Evolutionary conservation across 1,140 invertebrate genomes (phyloP).

Genomic region (Drusus annulatus): DNA sequence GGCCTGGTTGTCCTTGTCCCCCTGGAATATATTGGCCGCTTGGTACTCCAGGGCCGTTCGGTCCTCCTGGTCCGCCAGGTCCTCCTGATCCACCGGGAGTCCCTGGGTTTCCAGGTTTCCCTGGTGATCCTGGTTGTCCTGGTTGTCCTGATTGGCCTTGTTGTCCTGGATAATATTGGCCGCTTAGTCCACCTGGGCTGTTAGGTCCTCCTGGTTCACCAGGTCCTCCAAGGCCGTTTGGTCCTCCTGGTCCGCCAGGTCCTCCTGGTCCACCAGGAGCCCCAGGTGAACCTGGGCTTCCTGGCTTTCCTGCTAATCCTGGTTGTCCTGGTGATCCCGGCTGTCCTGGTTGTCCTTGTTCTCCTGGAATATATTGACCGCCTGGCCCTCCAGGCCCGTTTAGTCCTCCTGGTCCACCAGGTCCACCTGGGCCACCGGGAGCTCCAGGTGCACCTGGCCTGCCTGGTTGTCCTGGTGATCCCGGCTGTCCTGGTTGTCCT

Average conservation of each 20-base stretch:
- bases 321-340: background rate
- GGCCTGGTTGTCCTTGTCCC: slow-evolving; percentile 47
- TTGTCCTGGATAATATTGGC: slow-evolving; percentile 24
- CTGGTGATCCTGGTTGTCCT: slow-evolving; percentile 37
- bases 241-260: background rate
- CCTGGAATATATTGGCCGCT: slow-evolving; percentile 46
- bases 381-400: background rate
- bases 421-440: background rate
- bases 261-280: background rate
- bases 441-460: background rate
- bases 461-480: background rate
- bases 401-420: background rate
- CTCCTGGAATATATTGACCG: too few relatives aligned
- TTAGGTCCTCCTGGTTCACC: slow-evolving; percentile 7
- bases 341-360: slow-evolving; percentile 17
- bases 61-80: background rate
- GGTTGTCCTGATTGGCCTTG: slow-evolving; percentile 27
- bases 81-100: background rate
- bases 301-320: background rate
- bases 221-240: background rate
- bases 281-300: background rate
- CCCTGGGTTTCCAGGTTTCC: slow-evolving; percentile 9
- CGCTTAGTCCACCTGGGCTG: background rate
- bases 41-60: slow-evolving; percentile 39
- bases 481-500: slow-evolving; percentile 43